Percentiles rank a stretch among this genome's conserved stretches.
phyloP scores from a whole-genome alignment of 2,888 invertebrate species.

The Selenia dentaria region DNA sequence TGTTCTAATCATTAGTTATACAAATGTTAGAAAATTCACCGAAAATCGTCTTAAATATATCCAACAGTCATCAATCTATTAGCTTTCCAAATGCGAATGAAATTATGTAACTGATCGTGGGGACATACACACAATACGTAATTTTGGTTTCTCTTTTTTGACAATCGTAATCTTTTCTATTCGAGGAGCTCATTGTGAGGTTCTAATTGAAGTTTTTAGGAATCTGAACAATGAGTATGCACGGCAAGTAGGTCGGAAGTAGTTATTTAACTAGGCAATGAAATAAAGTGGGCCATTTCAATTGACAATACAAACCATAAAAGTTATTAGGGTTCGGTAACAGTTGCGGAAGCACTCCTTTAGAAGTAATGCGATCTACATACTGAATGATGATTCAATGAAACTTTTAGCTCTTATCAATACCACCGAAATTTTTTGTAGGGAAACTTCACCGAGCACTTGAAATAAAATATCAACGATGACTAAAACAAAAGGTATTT shows the following conservation, averaged over 20 bases:
- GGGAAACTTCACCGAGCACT: too few relatives aligned
- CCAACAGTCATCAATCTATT: constrained; percentile 49
- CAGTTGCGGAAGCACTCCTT: neutral
- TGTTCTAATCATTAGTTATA: constrained; percentile 31
- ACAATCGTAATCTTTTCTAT: constrained; percentile 25
- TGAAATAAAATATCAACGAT: too few relatives aligned
- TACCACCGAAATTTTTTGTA: too few relatives aligned
- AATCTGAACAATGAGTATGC: constrained; percentile 18
- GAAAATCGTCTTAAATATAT: constrained; percentile 45
- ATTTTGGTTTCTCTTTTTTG: constrained; percentile 48
- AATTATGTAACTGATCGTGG: constrained; percentile 45
- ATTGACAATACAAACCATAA: constrained; percentile 3
- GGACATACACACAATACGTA: constrained; percentile 46
- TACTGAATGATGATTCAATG: too few relatives aligned
- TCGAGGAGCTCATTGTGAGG: constrained; percentile 27
- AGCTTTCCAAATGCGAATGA: constrained; percentile 45
- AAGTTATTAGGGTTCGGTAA: neutral
- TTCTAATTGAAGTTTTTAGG: constrained; percentile 28
- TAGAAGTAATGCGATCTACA: too few relatives aligned
- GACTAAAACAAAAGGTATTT: too few relatives aligned
- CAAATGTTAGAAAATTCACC: constrained; percentile 43
- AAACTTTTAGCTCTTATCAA: too few relatives aligned
- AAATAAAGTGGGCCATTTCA: constrained; percentile 12
- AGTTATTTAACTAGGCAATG: constrained; percentile 8
- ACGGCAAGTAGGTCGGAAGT: constrained; percentile 19